Evolutionary conservation across 2,797 vertebrate species (phyloP), one percentile per base, ranked within the genome.

Genomic region (Serranus cabrilla): DNA sequence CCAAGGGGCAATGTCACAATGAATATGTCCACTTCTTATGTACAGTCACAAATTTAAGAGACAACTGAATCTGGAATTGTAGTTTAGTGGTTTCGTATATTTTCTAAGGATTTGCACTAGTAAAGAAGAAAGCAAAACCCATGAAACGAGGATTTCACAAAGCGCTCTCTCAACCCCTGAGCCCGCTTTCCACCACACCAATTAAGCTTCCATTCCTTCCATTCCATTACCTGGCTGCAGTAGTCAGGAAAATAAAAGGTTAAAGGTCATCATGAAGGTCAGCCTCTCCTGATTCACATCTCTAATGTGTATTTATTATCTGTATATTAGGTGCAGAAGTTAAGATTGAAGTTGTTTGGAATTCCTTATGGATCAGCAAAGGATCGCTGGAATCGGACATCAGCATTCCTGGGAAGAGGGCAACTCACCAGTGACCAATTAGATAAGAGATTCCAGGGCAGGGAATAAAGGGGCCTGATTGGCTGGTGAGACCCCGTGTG

Each of bases 381-480:
- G 91, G 92, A 94, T 93, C 90, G 89, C 91, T 90, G 91, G 91
- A 92, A 93, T 92, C 84, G 91, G 93, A 85, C 94, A 95, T 95
- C 95, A 96, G 90, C 92, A 94, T 87, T 78, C 92, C 91, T 87
- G 91, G 91, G 91, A 93, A 95, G 93, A 85, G 76, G 93, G 92
- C 91, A 95, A 95, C 91, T 95, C 96, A 97, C 96, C 75, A 71
- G 96, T 97, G 96, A 96, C 96, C 96, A 96, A 97, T 97, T 97
- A 96, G 93, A 91, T 90, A 86, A 90, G 92, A 93, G 94, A 72
- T 93, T 95, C 92, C 90, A 94, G 90, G 21, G 84, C 89, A 88
- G 60, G 46, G 65, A 69, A 74, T 78, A 59, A 75, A 95, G 88
- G n/a, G 84, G 77, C 92, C 88, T 94, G 95, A 94, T 94, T 95